A percentile compares a stretch with the other conserved stretches of the same genome.
These are phyloP conservation scores for Ceramica pisi DNA, from an alignment of 2,888 invertebrate genomes.

Conservation along the genomic window DNA sequence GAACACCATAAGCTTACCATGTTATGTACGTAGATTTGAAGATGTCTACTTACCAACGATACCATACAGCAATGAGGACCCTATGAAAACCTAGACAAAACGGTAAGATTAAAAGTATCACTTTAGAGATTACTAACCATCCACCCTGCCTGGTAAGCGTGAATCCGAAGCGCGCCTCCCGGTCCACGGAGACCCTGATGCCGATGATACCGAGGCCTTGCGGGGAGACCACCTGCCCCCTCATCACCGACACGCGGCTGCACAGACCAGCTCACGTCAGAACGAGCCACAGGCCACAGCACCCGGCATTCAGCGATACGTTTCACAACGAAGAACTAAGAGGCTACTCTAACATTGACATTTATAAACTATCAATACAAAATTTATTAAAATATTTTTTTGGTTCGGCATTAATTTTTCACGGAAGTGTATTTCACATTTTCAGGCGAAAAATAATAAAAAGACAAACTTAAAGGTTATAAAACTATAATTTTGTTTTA, in stretches of 20 bases:
- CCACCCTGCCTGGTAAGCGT: conserved; percentile 98
- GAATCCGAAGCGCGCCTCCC: conserved; percentile 98
- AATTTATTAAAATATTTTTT: neutral
- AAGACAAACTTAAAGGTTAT: neutral
- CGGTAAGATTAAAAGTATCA: neutral
- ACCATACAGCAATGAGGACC: neutral
- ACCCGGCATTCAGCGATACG: conserved; percentile 74
- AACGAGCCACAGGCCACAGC: conserved; percentile 73
- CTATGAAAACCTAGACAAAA: conserved; percentile 8
- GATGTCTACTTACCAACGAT: conserved; percentile 13
- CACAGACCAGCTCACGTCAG: conserved; percentile 87
- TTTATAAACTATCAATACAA: neutral
- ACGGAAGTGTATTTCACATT: neutral
- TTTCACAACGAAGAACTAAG: conserved; percentile 66
- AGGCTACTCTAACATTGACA: conserved; percentile 1
- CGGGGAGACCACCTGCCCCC: conserved; percentile 98
- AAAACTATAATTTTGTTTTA: neutral
- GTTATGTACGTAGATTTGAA: neutral
- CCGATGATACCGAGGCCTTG: conserved; percentile 99
- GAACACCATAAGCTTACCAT: conserved; percentile 7
- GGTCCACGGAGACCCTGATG: conserved; percentile 98
- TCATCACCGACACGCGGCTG: conserved; percentile 99
- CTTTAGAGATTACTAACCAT: conserved; percentile 93
- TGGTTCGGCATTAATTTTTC: neutral
- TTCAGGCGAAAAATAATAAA: neutral